phyloP scores from a whole-genome alignment of 2,113 vertebrate genomes.

The Mus spicilegus region DNA sequence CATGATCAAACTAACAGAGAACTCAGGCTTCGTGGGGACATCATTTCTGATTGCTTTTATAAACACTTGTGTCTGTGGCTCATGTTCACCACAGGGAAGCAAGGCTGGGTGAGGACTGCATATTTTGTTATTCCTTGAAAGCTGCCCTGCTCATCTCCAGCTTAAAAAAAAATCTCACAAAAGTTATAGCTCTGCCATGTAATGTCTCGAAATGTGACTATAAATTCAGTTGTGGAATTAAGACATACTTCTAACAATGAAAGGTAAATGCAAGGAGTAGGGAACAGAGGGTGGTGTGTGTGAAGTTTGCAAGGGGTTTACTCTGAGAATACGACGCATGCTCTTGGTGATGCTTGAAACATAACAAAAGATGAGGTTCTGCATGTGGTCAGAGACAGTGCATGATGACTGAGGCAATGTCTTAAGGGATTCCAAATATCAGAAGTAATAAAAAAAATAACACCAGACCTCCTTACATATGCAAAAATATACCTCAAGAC shows the following conservation, averaged over 20 bases:
- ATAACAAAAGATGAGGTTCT: not conserved
- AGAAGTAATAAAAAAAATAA: not conserved
- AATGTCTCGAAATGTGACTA: not conserved
- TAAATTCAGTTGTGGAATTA: not conserved
- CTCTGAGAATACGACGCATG: too few relatives aligned
- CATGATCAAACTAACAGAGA: not conserved
- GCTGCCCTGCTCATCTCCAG: not conserved
- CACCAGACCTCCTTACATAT: not conserved
- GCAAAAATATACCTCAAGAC: not conserved
- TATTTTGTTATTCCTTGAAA: not conserved
- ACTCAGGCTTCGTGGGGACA: not conserved
- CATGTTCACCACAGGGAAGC: not conserved
- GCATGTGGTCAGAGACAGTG: not conserved
- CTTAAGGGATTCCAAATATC: not conserved
- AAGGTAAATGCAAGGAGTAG: not conserved
- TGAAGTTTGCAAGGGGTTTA: not conserved
- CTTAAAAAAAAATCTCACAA: conserved; percentile 2
- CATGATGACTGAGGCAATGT: not conserved
- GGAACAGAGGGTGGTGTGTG: too few relatives aligned
- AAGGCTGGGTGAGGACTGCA: not conserved
- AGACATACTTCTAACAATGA: not conserved
- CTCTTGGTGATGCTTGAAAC: too few relatives aligned
- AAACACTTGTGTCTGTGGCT: not conserved
- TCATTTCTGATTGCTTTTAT: not conserved
- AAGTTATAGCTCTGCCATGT: not conserved